Evolutionary conservation across 2,888 invertebrate genomes (phyloP), one percentile per base, ranked within the genome.

Genomic region (Sarcophaga carnaria): DNA sequence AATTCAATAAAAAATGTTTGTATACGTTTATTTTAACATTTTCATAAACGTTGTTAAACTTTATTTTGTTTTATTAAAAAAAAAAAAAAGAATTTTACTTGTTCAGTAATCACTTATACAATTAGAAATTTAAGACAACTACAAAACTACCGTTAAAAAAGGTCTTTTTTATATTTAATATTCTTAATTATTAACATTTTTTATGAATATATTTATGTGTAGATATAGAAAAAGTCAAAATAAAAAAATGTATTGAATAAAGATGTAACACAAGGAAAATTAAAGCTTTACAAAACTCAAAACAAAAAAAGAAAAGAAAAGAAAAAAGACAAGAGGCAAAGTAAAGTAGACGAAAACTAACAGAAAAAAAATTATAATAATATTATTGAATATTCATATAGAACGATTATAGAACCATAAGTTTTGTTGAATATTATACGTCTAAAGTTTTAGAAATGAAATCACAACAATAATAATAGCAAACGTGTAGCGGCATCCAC

Each of bases 401-500:
- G 49, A 84, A 80, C 64, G 62, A 54, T 66, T 67, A 76, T 87
- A 87, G 84, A 87, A 87, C 87, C 87, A 84, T 79, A 76, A 69
- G 79, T 82, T 83, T 77, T 76, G 27, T n/a, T 70, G 14, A 78
- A 72, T 25, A 64, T 37, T 72, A 64, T 74, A 77, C 67, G 47
- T 69, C 75, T 76, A 79, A 71, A 25, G 59, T 71, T 87, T 87
- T 87, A 79, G 84, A 84, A 87, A 84, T 79, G 64, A 82, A 84
- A 87, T 87, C 87, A 87, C 87, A 87, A 87, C 84, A 84, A 72
- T 82, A 87, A 67, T 84, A 87, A 82, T 63, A 87, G 87, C 87
- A 84, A 87, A 84, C 87, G 87, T 84, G 87, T 69, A 71, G 75
- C 84, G 79, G 79, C 67, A 71, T 81, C 84, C 59, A 79, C 67